phyloP scores from a whole-genome alignment of 1,140 invertebrate genomes.

The Bradysia coprophila region DNA sequence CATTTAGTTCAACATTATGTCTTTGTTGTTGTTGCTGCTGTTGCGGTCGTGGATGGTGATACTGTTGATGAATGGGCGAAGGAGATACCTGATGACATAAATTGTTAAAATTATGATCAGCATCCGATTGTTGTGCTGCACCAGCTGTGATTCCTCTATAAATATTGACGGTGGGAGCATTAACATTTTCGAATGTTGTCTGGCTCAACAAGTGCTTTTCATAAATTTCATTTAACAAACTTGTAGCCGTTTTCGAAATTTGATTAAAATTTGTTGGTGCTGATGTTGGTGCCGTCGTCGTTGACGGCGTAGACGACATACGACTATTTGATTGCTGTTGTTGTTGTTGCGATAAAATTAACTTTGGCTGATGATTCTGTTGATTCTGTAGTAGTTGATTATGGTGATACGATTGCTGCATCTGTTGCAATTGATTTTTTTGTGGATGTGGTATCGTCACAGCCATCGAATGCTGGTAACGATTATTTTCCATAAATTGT shows the following conservation, averaged over 20 bases:
- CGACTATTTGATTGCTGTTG: not conserved
- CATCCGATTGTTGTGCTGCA: not conserved
- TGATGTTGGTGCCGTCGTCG: not conserved
- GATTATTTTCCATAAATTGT: slow-evolving; percentile 1
- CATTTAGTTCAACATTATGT: too few relatives aligned
- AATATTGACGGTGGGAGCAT: not conserved
- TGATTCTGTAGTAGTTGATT: slow-evolving; percentile 6
- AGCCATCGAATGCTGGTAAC: not conserved
- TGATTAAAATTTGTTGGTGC: slow-evolving; percentile 7
- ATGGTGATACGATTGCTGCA: slow-evolving; percentile 2
- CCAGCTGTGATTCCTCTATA: not conserved
- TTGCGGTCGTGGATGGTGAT: not conserved
- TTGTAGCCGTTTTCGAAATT: slow-evolving; percentile 10
- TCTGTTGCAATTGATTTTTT: not conserved
- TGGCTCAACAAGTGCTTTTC: slow-evolving; percentile 10
- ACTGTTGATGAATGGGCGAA: not conserved
- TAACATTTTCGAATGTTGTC: slow-evolving; percentile 6
- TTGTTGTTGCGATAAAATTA: not conserved
- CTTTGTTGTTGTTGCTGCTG: slow-evolving; percentile 3
- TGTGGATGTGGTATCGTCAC: not conserved
- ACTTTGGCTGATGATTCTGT: slow-evolving; percentile 2
- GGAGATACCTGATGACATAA: not conserved
- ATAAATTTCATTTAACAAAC: slow-evolving; percentile 9
- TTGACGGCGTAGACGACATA: slow-evolving; percentile 2
- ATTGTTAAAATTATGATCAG: slow-evolving; percentile 2